Evolutionary conservation across 2,113 vertebrate species (phyloP).

Genomic region (Rhinolophus ferrumequinum): DNA sequence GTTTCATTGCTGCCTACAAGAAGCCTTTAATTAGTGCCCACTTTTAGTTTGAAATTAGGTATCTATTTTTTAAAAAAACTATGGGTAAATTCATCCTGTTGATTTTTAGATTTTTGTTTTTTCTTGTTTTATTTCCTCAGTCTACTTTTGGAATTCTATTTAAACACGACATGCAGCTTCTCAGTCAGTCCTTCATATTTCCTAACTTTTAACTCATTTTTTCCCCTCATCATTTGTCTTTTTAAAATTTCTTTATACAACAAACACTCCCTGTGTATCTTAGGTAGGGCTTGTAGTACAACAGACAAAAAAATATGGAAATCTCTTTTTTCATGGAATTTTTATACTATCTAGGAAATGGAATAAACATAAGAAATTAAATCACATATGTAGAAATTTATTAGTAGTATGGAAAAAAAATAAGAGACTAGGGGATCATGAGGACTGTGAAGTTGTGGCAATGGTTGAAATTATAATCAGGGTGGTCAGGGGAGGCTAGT

Average conservation of each 20-base stretch:
- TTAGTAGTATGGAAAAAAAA: neutral
- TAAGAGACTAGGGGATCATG: too few species aligned
- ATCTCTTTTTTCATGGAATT: neutral
- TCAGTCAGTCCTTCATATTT: neutral
- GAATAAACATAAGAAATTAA: neutral
- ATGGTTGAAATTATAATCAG: neutral
- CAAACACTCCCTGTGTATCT: neutral
- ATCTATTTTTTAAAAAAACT: neutral
- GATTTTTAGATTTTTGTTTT: neutral
- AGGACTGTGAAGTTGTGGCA: neutral
- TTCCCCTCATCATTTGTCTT: neutral
- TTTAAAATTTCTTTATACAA: neutral
- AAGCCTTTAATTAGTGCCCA: neutral
- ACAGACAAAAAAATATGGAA: neutral
- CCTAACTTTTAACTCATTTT: neutral
- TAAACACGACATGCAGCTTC: neutral
- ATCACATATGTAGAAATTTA: neutral
- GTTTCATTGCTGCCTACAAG: neutral
- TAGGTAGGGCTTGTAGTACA: neutral
- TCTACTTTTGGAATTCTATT: neutral
- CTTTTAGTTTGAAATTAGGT: neutral
- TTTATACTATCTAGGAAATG: neutral
- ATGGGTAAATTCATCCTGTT: neutral
- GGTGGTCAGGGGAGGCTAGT: neutral
- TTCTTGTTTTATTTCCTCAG: neutral